Conservation (phyloP, 1,140 invertebrate species). For the Saccostrea glomerata region DNA sequence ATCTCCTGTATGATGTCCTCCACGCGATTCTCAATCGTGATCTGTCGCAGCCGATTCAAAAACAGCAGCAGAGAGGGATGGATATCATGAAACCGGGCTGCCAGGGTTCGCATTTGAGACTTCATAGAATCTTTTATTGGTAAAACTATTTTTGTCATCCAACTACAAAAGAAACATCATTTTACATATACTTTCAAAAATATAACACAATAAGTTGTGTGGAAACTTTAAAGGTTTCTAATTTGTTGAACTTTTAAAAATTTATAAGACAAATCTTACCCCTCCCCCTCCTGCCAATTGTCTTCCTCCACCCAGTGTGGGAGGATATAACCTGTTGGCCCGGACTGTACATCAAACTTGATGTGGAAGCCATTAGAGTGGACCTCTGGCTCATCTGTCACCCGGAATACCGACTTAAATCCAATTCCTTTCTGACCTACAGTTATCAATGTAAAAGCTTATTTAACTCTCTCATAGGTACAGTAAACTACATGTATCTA, state of each 20-base stretch:
- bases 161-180: conserved; percentile 60
- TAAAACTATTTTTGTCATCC: conserved; percentile 74
- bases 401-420: conserved; percentile 79
- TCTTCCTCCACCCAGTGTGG: conserved; percentile 75
- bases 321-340: conserved; percentile 77
- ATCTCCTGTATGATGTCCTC: conserved; percentile 67
- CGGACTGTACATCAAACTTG: conserved; percentile 76
- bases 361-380: conserved; percentile 79
- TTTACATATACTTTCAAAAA: not conserved
- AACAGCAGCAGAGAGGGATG: conserved; percentile 76
- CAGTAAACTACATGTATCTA: no score
- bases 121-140: conserved; percentile 72
- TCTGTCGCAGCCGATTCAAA: conserved; percentile 72
- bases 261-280: conserved; percentile 40
- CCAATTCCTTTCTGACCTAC: conserved; percentile 80
- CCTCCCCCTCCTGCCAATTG: conserved; percentile 39
- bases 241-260: not conserved
- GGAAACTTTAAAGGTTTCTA: not conserved
- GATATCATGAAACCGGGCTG: conserved; percentile 76
- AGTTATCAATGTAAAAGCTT: not conserved
- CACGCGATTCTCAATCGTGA: conserved; percentile 75
- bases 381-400: conserved; percentile 78
- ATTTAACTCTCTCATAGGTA: not conserved
- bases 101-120: conserved; percentile 66
- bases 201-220: not conserved